These are phyloP conservation scores for Harpagoxenus sublaevis DNA, from an alignment of 2,888 invertebrate species.

Conservation along the genomic window DNA sequence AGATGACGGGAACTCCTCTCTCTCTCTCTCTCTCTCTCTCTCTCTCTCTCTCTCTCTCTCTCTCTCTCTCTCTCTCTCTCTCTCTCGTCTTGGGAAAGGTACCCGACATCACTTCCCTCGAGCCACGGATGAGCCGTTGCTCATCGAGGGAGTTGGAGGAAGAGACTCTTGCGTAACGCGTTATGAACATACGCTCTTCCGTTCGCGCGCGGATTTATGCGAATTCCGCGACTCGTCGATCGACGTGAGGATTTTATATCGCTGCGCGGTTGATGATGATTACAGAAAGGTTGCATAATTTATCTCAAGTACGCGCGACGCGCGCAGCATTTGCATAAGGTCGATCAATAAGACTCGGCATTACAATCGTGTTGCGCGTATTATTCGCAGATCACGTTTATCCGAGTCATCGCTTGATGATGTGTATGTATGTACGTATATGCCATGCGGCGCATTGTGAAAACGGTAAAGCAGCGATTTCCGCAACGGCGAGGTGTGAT, in stretches of 20 bases:
- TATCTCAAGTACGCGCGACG: conserved; percentile 35
- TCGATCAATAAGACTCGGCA: conserved; percentile 21
- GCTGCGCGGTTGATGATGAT: conserved; percentile 38
- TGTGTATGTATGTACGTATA: not conserved
- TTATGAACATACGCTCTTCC: conserved; percentile 42
- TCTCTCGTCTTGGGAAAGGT: conserved; percentile 25
- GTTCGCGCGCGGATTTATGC: conserved; percentile 39
- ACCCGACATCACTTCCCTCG: conserved; percentile 14
- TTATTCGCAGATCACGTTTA: conserved; percentile 47
- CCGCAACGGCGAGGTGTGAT: conserved; percentile 25
- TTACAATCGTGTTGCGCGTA: conserved; percentile 8
- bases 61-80: conserved; percentile 3
- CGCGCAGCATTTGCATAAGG: conserved; percentile 19
- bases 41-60: not conserved
- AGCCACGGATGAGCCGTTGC: not conserved
- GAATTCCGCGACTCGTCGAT: conserved; percentile 41
- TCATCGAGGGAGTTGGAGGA: conserved; percentile 15
- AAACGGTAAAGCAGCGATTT: conserved; percentile 27
- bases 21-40: not conserved
- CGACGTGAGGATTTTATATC: conserved; percentile 23
- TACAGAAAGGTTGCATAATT: conserved; percentile 32
- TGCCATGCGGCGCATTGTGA: conserved; percentile 5
- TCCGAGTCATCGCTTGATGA: conserved; percentile 42
- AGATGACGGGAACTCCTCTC: conserved; percentile 13
- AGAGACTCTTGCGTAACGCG: conserved; percentile 46